phyloP scores from a whole-genome alignment of 2,113 vertebrate genomes.

The Gulo gulo region DNA sequence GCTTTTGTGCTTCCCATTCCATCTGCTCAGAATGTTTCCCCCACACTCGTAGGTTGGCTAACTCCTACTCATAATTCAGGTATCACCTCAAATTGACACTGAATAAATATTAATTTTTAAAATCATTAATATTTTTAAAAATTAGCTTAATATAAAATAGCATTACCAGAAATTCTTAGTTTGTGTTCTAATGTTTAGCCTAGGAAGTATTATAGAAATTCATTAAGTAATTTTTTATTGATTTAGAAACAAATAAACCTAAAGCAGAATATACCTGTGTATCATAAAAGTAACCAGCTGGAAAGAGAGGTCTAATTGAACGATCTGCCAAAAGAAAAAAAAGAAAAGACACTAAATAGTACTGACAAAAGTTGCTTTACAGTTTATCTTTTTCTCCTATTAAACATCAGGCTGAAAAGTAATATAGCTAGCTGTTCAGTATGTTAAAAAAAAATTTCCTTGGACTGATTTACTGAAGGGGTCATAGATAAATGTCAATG shows the following conservation, averaged over 20 bases:
- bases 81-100: not conserved
- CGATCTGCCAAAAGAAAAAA: slow-evolving; percentile 86
- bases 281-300: slow-evolving; percentile 96
- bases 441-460: not conserved
- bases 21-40: not conserved
- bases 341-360: not conserved
- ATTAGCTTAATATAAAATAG: not conserved
- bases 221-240: not conserved
- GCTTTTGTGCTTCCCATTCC: not conserved
- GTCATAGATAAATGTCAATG: not conserved
- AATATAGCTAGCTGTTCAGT: not conserved
- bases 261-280: slow-evolving; percentile 89
- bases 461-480: not conserved
- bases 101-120: not conserved
- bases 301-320: slow-evolving; percentile 95
- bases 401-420: slow-evolving; percentile 27
- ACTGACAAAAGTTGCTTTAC: not conserved
- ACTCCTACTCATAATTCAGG: not conserved
- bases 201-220: not conserved
- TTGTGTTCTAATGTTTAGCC: not conserved
- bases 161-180: slow-evolving; percentile 6
- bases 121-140: not conserved
- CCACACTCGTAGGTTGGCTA: not conserved
- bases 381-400: not conserved
- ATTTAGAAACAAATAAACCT: not conserved